Evolutionary conservation across 2,113 vertebrate genomes (phyloP), one percentile per base, ranked within the genome.

Genomic region (Melanerpes aurifrons): DNA sequence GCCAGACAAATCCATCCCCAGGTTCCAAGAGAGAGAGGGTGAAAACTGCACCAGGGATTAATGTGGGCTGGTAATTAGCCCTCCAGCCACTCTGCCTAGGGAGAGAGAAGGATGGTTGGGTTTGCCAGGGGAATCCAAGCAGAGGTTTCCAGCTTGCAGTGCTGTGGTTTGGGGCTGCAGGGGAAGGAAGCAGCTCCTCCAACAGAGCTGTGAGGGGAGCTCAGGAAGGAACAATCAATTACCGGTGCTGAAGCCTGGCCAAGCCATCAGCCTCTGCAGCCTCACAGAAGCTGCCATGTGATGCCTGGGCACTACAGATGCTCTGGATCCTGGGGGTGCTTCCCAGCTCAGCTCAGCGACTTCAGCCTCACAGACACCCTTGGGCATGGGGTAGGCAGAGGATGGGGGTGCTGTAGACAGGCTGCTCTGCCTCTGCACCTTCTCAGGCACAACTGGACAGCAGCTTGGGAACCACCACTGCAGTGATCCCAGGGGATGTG

Each of bases 221-320:
- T 90, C 91, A 76, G 81, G 86, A 94, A 95, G 89, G 78, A 69
- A 92, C 32, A 91, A 93, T 67, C 69, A 66, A 95, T 94, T 89
- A 95, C 87, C 61, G 45, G 89, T 57, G 89, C 71, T 93, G 94
- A 93, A 82, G 31, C 9, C 24, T 0, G 1, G 95, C 91, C 95
- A 96, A 93, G 78, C 63, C 86, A 75, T 84, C 84, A 92, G 86
- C 57, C 78, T 48, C 88, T 82, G 86, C 56, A 62, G 22, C 87
- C 78, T 70, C 22, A 70, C 70, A 50, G n/a, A 35, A 67, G 29
- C 35, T 7, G 19, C 89, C 74, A 22, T 1, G 74, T 40, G 78
- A 76, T 67, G 58, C 25, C 16, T 16, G 1, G 2, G 53, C 75
- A 83, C 92, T 88, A 81, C 93, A 96, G 93, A 92, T 86, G 96